phyloP scores from a whole-genome alignment of 2,797 vertebrate genomes.

The Cryptoprocta ferox region DNA sequence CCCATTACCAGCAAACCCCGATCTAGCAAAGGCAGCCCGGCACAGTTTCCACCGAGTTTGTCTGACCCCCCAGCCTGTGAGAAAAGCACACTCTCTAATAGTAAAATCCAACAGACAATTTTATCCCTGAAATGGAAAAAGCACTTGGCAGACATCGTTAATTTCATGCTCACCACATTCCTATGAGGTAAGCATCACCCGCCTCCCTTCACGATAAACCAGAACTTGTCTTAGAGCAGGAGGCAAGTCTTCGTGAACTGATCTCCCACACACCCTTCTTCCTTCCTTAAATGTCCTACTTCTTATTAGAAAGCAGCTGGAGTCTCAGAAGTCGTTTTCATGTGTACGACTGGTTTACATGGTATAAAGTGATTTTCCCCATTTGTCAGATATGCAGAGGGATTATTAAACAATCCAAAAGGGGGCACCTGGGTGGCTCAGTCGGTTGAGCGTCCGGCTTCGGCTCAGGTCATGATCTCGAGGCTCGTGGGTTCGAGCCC shows the following conservation, averaged over 20 bases:
- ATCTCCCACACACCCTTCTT: slow-evolving; percentile 36
- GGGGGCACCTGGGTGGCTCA: too few species aligned
- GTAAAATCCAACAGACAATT: slow-evolving; percentile 43
- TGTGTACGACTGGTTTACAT: background rate
- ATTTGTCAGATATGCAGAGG: slow-evolving; percentile 38
- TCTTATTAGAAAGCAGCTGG: slow-evolving; percentile 45
- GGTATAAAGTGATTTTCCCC: background rate
- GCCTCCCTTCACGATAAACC: slow-evolving; percentile 29
- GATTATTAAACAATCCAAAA: slow-evolving; percentile 37
- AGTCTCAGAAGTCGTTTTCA: slow-evolving; percentile 19
- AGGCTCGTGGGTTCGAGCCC: too few species aligned
- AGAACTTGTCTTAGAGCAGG: slow-evolving; percentile 12
- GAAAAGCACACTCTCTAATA: background rate
- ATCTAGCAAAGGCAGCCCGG: background rate
- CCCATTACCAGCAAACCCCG: background rate
- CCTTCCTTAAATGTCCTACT: background rate
- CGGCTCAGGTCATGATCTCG: too few species aligned
- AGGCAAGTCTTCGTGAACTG: background rate
- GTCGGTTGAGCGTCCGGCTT: too few species aligned
- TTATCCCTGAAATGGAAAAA: slow-evolving; percentile 53
- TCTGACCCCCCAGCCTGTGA: slow-evolving; percentile 4
- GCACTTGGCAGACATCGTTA: slow-evolving; percentile 35
- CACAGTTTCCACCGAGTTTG: background rate
- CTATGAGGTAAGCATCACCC: background rate
- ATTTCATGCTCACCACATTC: slow-evolving; percentile 48